phyloP scores from a whole-genome alignment of 2,797 vertebrate genomes.

The Danio aesculapii region DNA sequence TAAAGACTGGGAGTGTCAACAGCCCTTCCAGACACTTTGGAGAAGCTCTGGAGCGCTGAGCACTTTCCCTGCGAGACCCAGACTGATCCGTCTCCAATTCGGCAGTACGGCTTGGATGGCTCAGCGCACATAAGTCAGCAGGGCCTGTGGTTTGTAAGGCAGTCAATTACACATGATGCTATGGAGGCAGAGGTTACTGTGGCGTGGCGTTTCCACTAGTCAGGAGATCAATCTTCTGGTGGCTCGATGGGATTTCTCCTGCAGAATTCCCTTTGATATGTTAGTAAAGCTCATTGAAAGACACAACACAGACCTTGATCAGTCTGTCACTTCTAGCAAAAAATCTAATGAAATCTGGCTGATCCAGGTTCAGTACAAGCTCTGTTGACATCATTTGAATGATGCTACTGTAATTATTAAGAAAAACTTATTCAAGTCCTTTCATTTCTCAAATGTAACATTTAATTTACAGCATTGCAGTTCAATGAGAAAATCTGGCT shows the following conservation, averaged over 20 bases:
- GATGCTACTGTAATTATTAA: background rate
- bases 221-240: constrained; percentile 19
- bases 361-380: background rate
- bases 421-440: background rate
- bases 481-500: background rate
- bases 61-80: constrained; percentile 67
- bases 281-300: constrained; percentile 15
- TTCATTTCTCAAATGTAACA: background rate
- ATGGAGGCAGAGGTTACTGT: constrained; percentile 5
- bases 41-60: constrained; percentile 69
- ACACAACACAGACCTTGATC: constrained; percentile 49
- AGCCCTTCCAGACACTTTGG: constrained; percentile 74
- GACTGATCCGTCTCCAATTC: constrained; percentile 69
- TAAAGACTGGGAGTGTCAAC: constrained; percentile 78
- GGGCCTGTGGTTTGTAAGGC: constrained; percentile 24
- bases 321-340: constrained; percentile 33
- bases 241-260: background rate
- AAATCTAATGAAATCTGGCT: background rate
- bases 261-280: constrained; percentile 5
- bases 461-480: background rate
- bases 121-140: constrained; percentile 45
- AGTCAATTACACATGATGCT: constrained; percentile 12
- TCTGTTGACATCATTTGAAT: background rate
- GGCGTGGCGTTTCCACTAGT: background rate
- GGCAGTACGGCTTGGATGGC: constrained; percentile 61